Conservation (phyloP, 2,113 vertebrate species). For the Corythoichthys haematopterus region DNA sequence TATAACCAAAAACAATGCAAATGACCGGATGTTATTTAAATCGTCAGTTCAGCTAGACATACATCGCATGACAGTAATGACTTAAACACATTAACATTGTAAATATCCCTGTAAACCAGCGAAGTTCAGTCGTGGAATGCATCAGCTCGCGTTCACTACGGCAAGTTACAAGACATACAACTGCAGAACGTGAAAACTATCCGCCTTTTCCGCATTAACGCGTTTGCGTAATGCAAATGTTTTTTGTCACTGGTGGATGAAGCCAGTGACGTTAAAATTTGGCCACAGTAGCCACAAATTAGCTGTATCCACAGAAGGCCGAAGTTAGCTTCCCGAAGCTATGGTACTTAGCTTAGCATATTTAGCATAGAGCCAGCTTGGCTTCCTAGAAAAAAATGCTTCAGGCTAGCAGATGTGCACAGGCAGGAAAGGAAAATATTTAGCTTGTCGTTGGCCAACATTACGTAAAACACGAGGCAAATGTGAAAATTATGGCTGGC, state of each 20-base stretch:
- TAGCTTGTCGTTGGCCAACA: conserved; percentile 22
- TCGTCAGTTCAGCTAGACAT: not conserved
- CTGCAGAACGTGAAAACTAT: not conserved
- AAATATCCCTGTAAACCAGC: not conserved
- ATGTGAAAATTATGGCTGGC: conserved; percentile 3
- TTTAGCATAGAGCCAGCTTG: conserved; percentile 26
- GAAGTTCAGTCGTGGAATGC: conserved; percentile 41
- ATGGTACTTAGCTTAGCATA: conserved; percentile 33
- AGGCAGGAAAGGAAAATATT: conserved; percentile 18
- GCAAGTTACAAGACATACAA: not conserved
- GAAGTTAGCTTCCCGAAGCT: conserved; percentile 31
- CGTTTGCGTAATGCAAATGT: too few species aligned
- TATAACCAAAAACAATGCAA: not conserved
- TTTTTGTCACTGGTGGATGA: not conserved
- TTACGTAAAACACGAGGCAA: conserved; percentile 26
- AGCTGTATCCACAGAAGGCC: conserved; percentile 40
- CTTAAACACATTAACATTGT: not conserved
- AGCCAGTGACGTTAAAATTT: not conserved
- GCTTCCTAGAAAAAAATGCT: conserved; percentile 22
- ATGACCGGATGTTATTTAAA: not conserved
- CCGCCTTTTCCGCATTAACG: not conserved
- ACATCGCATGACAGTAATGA: not conserved
- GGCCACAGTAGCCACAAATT: conserved; percentile 9
- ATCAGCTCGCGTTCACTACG: conserved; percentile 18
- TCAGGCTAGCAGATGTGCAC: conserved; percentile 40